Evolutionary conservation across 2,888 invertebrate genomes (phyloP), one percentile per base, ranked within the genome.

Genomic region (Arge pagana): DNA sequence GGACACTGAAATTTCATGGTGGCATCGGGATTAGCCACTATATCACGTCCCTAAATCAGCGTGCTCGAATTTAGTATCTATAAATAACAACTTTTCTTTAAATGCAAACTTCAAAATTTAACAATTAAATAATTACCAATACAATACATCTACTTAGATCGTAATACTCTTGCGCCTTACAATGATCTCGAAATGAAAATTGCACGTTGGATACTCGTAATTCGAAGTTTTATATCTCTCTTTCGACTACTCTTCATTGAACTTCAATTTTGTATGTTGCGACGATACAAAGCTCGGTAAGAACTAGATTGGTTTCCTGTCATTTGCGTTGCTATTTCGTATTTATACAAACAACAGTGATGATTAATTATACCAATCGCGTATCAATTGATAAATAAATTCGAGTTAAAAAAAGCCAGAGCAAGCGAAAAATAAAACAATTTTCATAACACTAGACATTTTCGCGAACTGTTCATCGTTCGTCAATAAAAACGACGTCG

Each of bases 11-110:
- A 42, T n/a, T 42, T 28, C 7, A 42, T n/a, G 33, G 49, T 45
- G 50, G 54, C 37, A 41, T 50, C 50, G 37, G 53, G 43, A 53
- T 52, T 56, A 48, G 55, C 52, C 55, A 43, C 40, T 53, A 48
- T 48, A 35, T 35, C 39, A 51, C 40, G 37, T 48, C 43, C 53
- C 50, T 56, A 30, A 28, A 26, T 39, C 30, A 52, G 57, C 69
- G 75, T 76, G 76, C 75, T 74, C 76, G 76, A 76, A 76, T 67
- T 76, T 76, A 76, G 76, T 72, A 71, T 67, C 65, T 55, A 52
- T 51, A 13, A 56, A 64, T 58, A 58, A 60, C 68, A 74, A 74
- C 70, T 62, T 71, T 74, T 76, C 66, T 71, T 66, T 62, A 64
- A 67, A 71, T 71, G 74, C 74, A 72, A 64, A 65, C 64, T 23